Evolutionary conservation across 2,113 vertebrate species (phyloP).

Genomic region (Grammomys surdaster): DNA sequence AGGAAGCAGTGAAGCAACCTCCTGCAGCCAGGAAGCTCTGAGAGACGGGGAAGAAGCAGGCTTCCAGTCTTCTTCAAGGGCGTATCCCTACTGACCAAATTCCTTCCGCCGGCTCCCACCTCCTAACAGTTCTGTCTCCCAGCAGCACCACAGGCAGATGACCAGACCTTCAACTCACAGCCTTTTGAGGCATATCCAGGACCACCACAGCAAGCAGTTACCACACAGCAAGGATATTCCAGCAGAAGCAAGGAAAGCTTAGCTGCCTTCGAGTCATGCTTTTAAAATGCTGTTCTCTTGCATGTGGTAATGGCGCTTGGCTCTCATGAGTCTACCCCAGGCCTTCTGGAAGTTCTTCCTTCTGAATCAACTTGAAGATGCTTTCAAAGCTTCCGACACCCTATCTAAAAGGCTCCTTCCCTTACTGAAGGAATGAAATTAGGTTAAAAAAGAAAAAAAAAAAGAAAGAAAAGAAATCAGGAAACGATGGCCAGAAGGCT

Average conservation of each 20-base stretch:
- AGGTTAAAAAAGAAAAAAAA: not conserved
- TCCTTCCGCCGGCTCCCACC: not conserved
- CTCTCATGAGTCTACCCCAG: slow-evolving; percentile 53
- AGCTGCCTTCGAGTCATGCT: slow-evolving; percentile 31
- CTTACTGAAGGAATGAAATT: slow-evolving; percentile 54
- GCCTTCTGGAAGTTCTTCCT: slow-evolving; percentile 58
- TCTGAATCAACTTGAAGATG: slow-evolving; percentile 58
- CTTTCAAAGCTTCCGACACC: slow-evolving; percentile 56
- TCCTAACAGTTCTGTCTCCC: not conserved
- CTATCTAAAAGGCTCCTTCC: slow-evolving; percentile 58
- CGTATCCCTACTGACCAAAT: not conserved
- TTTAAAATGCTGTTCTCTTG: slow-evolving; percentile 14
- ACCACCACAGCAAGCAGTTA: not conserved
- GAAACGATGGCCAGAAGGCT: slow-evolving; percentile 54
- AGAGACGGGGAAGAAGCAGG: not conserved
- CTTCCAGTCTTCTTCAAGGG: no score
- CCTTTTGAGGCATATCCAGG: not conserved
- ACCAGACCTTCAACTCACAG: not conserved
- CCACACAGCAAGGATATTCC: slow-evolving; percentile 4
- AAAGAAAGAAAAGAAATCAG: not conserved
- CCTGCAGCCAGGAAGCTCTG: not conserved
- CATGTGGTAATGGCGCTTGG: slow-evolving; percentile 19
- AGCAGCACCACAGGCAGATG: not conserved
- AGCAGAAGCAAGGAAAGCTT: not conserved
- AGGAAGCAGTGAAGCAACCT: not conserved